A percentile compares a stretch with the other conserved stretches of the same genome.
Conservation (phyloP, 1,140 invertebrate genomes). For the Drosophila tani region DNA sequence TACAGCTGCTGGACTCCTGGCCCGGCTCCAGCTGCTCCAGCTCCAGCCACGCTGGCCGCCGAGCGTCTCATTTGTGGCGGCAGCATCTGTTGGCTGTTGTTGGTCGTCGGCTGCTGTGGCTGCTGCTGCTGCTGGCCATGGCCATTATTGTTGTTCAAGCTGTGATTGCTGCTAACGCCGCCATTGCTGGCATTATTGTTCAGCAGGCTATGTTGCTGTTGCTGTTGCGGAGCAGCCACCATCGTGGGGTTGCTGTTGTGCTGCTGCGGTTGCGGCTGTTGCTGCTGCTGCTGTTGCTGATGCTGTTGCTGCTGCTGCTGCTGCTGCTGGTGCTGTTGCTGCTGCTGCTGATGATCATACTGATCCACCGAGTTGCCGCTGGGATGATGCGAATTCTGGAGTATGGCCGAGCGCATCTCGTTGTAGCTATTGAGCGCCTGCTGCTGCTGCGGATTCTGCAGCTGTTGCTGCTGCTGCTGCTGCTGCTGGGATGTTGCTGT, state of each 20-base stretch:
- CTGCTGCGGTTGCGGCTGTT: slow-evolving; percentile 7
- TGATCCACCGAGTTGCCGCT: slow-evolving; percentile 72
- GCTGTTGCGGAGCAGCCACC: slow-evolving; percentile 41
- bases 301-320: slow-evolving; percentile 29
- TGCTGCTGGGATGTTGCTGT: slow-evolving; percentile 60
- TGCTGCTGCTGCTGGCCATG: slow-evolving; percentile 20
- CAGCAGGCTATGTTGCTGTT: slow-evolving; percentile 40
- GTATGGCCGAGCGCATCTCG: slow-evolving; percentile 78
- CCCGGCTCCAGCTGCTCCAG: slow-evolving; percentile 1
- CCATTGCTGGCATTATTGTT: slow-evolving; percentile 65
- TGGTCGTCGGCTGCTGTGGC: not conserved
- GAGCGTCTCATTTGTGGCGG: slow-evolving; percentile 55
- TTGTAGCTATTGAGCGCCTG: slow-evolving; percentile 71
- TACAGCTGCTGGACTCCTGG: slow-evolving; percentile 68
- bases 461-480: slow-evolving; percentile 55
- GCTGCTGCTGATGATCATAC: slow-evolving; percentile 38
- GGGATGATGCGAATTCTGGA: slow-evolving; percentile 83
- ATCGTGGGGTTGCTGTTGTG: slow-evolving; percentile 42
- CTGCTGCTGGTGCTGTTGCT: slow-evolving; percentile 49
- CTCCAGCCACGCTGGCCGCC: slow-evolving; percentile 31
- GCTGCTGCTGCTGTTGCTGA: slow-evolving; percentile 40
- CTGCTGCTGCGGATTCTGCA: slow-evolving; percentile 63
- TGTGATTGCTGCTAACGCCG: slow-evolving; percentile 29
- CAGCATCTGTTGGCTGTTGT: slow-evolving; percentile 44
- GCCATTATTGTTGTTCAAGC: slow-evolving; percentile 54